Conservation (phyloP, 2,113 vertebrate genomes). For the Laticauda laticaudata region DNA sequence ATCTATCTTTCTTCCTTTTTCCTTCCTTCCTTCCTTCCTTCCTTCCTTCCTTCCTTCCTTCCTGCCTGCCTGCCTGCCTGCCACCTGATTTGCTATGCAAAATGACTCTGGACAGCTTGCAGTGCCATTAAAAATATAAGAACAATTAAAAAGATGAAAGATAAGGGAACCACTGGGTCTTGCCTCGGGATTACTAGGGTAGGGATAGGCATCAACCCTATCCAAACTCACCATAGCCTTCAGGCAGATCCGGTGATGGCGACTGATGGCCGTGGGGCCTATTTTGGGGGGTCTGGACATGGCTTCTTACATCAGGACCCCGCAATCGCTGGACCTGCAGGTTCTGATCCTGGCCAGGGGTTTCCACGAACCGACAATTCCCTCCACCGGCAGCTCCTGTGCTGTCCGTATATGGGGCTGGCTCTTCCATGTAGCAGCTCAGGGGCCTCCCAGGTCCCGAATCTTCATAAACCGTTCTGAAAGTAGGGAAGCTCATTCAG, state of each 20-base stretch:
- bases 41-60: no score
- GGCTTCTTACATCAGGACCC: constrained; percentile 83
- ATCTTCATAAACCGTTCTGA: constrained; percentile 91
- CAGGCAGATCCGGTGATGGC: constrained; percentile 90
- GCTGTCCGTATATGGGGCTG: constrained; percentile 87
- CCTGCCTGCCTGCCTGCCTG: not conserved
- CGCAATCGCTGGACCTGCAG: constrained; percentile 88
- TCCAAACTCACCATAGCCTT: constrained; percentile 87
- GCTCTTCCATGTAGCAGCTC: constrained; percentile 94
- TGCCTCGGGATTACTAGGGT: no score
- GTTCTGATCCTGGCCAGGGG: constrained; percentile 86
- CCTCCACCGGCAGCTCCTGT: constrained; percentile 89
- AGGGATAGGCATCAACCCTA: no score
- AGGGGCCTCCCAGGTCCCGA: constrained; percentile 81
- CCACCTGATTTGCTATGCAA: not conserved
- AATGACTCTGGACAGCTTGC: not conserved
- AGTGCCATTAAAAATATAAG: not conserved
- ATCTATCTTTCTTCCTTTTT: accelerated
- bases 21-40: no score
- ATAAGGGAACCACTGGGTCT: not conserved
- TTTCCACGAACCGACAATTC: constrained; percentile 84
- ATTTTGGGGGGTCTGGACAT: constrained; percentile 89
- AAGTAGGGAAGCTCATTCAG: constrained; percentile 46
- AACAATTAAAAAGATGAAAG: not conserved
- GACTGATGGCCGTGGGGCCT: constrained; percentile 92